Evolutionary conservation across 30 jellyfish, hydroid and myxozoan genomes (phyloP).

Genomic region (Euphysa ruthae): DNA sequence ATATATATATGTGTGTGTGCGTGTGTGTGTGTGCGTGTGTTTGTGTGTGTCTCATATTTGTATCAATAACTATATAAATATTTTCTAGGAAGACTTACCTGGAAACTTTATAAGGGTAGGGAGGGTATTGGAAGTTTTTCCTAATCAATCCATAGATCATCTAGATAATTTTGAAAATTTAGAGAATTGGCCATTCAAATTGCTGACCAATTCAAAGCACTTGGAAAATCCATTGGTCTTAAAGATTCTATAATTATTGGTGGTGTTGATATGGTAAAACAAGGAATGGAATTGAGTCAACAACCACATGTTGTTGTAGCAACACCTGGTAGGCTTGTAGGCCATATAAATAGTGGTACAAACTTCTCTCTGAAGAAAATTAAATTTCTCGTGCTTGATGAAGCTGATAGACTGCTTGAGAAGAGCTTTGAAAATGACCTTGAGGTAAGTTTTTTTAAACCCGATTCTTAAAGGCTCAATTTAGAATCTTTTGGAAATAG

Average conservation of each 20-base stretch:
- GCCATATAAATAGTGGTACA: conserved; percentile 42
- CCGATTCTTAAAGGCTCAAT: too few species aligned
- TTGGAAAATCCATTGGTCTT: conserved; percentile 66
- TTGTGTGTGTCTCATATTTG: too few species aligned
- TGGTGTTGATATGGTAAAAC: conserved; percentile 67
- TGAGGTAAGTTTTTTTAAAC: conserved; percentile 33
- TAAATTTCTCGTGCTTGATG: conserved; percentile 75
- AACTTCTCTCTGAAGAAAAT: conserved; percentile 31
- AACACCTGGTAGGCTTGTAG: conserved; percentile 93
- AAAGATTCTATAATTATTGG: conserved; percentile 79
- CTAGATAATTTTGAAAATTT: too few species aligned
- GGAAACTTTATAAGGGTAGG: too few species aligned
- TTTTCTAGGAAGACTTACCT: too few species aligned
- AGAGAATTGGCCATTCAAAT: conserved; percentile 90
- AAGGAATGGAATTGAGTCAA: conserved; percentile 49
- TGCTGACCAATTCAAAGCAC: conserved; percentile 89
- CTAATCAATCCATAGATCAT: too few species aligned
- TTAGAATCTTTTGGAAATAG: not conserved
- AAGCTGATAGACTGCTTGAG: conserved; percentile 85
- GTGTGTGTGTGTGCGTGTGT: too few species aligned
- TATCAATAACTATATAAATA: too few species aligned
- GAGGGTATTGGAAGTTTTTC: not conserved
- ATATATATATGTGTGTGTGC: too few species aligned
- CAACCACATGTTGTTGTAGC: conserved; percentile 95
- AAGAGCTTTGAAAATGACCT: conserved; percentile 49